Evolutionary conservation across 2,888 invertebrate genomes (phyloP).

Genomic region (Pediacus dermestoides): DNA sequence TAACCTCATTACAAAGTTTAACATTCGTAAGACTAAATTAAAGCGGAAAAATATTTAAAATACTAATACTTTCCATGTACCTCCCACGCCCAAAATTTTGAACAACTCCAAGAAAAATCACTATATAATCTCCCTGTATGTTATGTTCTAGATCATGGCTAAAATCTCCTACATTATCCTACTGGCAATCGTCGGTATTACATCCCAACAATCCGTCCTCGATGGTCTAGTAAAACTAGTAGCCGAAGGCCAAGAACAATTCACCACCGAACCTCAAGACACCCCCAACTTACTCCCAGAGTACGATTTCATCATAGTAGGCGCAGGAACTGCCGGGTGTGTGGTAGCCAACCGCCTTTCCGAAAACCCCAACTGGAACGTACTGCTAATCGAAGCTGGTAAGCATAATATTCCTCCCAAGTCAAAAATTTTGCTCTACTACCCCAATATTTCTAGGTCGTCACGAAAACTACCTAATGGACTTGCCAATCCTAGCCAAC

Average conservation of each 20-base stretch:
- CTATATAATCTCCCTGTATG: too few relatives aligned
- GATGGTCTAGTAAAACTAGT: constrained; percentile 56
- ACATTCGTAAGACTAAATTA: too few relatives aligned
- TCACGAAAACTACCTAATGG: constrained; percentile 68
- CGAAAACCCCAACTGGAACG: constrained; percentile 65
- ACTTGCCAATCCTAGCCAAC: constrained; percentile 69
- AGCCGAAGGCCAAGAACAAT: constrained; percentile 54
- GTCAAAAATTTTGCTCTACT: neutral
- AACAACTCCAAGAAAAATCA: too few relatives aligned
- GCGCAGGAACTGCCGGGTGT: constrained; percentile 79
- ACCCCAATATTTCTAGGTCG: constrained; percentile 52
- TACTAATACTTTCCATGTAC: too few relatives aligned
- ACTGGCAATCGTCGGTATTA: too few relatives aligned
- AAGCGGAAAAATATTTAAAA: too few relatives aligned
- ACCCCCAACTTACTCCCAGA: constrained; percentile 52
- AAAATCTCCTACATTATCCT: too few relatives aligned
- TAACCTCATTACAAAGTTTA: too few relatives aligned
- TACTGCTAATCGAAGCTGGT: constrained; percentile 73
- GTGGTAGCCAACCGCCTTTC: constrained; percentile 69
- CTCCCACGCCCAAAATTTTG: too few relatives aligned
- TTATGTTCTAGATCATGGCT: too few relatives aligned
- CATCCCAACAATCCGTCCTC: constrained; percentile 37
- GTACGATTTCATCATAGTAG: constrained; percentile 75
- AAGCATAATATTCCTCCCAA: constrained; percentile 38
- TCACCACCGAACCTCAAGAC: constrained; percentile 56